Evolutionary conservation across 2,888 invertebrate species (phyloP).

Genomic region (Lissonota sp.): DNA sequence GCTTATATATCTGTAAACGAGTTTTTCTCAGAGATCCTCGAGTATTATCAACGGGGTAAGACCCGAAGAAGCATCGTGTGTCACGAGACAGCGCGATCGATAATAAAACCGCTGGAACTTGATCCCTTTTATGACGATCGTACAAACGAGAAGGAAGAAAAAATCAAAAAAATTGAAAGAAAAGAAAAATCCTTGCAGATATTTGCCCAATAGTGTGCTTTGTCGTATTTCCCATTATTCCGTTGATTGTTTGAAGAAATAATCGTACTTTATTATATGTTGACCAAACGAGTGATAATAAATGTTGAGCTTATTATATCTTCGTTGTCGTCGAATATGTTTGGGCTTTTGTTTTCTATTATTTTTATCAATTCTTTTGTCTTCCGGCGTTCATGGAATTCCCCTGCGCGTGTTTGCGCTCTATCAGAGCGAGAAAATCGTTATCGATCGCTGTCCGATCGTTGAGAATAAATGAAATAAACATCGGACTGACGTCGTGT

Average conservation of each 20-base stretch:
- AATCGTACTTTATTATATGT: constrained; percentile 4
- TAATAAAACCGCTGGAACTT: constrained; percentile 50
- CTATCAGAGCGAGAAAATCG: constrained; percentile 1
- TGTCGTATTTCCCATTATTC: constrained; percentile 27
- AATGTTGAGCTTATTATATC: neutral
- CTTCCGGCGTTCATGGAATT: neutral
- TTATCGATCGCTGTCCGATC: neutral
- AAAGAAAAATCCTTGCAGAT: too few species aligned
- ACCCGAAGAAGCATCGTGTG: constrained; percentile 19
- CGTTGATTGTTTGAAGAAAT: neutral
- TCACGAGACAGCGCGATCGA: constrained; percentile 31
- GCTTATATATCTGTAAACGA: constrained; percentile 7
- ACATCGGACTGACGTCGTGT: too few species aligned
- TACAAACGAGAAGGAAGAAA: too few species aligned
- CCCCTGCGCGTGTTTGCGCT: constrained; percentile 3
- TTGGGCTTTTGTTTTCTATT: neutral
- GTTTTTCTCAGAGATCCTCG: neutral
- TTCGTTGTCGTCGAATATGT: neutral
- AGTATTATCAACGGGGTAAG: too few species aligned
- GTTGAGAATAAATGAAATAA: neutral
- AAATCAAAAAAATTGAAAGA: too few species aligned
- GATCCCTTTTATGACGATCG: constrained; percentile 23
- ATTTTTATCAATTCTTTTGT: constrained; percentile 11
- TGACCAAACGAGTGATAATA: neutral
- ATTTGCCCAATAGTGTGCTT: neutral